phyloP scores from a whole-genome alignment of 2,888 invertebrate species.

The Petrophora chlorosata region DNA sequence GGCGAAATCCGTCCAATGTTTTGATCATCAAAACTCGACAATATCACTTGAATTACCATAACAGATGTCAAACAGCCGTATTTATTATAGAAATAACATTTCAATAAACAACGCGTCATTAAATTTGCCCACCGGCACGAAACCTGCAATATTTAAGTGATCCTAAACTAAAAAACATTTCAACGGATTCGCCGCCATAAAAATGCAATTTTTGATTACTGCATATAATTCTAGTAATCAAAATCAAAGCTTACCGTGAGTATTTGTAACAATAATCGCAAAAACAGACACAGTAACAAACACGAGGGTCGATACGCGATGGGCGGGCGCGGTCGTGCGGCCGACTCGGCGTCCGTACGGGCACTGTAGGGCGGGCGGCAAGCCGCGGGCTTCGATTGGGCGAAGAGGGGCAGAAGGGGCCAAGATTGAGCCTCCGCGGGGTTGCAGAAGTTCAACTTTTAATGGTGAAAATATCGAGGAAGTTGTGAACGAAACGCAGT shows the following conservation, averaged over 20 bases:
- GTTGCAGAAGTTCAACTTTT: constrained; percentile 36
- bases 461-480: constrained; percentile 33
- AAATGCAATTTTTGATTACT: too few relatives aligned
- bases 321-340: constrained; percentile 53
- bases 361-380: constrained; percentile 61
- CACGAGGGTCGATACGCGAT: constrained; percentile 54
- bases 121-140: constrained; percentile 27
- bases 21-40: not conserved
- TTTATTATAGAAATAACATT: constrained; percentile 22
- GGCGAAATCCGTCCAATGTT: not conserved
- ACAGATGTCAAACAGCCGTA: constrained; percentile 3
- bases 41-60: constrained; percentile 7
- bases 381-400: constrained; percentile 19
- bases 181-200: not conserved
- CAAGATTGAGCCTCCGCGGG: constrained; percentile 19
- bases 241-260: constrained; percentile 29
- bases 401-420: too few relatives aligned
- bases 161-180: constrained; percentile 18
- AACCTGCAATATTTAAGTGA: constrained; percentile 19
- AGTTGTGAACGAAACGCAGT: constrained; percentile 13
- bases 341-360: constrained; percentile 50
- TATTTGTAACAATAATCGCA: constrained; percentile 40
- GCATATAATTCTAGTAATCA: too few relatives aligned
- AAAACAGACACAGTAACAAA: constrained; percentile 52
- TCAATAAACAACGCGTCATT: constrained; percentile 28